phyloP scores from a whole-genome alignment of 2,113 vertebrate species.

The Tichodroma muraria region DNA sequence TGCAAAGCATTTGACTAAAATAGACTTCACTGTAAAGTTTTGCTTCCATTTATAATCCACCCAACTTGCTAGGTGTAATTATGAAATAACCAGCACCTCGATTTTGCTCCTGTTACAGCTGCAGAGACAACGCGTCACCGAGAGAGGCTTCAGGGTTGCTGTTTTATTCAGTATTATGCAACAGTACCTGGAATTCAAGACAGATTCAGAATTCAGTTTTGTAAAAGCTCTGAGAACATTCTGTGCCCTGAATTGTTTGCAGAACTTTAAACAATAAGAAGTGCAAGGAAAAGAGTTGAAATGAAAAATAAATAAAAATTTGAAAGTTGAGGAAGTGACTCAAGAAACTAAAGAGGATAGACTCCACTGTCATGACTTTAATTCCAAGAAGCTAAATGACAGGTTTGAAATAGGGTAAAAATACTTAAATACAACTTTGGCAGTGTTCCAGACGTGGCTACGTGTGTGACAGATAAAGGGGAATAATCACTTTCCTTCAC shows the following conservation, averaged over 20 bases:
- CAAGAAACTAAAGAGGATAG: neutral
- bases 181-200: neutral
- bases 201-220: neutral
- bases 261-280: neutral
- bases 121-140: neutral
- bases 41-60: neutral
- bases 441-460: neutral
- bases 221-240: neutral
- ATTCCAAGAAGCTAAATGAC: neutral
- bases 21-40: neutral
- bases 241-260: neutral
- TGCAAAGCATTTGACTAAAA: neutral
- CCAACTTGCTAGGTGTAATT: neutral
- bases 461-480: neutral
- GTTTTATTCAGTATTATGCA: neutral
- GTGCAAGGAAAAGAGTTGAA: neutral
- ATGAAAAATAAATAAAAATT: neutral
- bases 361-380: neutral
- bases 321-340: neutral
- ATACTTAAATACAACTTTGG: neutral
- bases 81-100: neutral
- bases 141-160: neutral
- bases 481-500: neutral
- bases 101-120: neutral
- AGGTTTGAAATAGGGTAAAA: neutral